A percentile compares a stretch with the other conserved stretches of the same genome.
Conservation (phyloP, 2,113 vertebrate genomes). For the Cheirogaleus medius region DNA sequence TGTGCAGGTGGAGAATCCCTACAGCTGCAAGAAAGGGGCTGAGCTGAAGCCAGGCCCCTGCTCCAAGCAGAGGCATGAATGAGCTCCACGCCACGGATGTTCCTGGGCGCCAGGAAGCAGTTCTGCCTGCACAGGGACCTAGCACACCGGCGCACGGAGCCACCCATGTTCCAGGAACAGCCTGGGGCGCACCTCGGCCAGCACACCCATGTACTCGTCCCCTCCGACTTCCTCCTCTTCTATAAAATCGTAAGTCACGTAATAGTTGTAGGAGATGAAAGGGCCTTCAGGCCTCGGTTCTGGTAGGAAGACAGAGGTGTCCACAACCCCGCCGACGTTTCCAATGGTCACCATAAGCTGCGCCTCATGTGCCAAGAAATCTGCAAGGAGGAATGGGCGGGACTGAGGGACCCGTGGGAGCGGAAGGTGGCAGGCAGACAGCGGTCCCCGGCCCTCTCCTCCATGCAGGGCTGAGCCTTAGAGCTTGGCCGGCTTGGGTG, state of each 20-base stretch:
- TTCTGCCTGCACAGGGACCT: too few relatives aligned
- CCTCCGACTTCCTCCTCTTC: conserved; percentile 18
- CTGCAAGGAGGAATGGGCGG: conserved; percentile 68
- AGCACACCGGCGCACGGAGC: accelerated
- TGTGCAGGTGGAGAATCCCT: accelerated
- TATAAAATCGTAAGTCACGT: conserved; percentile 86
- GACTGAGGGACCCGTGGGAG: accelerated
- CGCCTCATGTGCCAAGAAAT: conserved; percentile 69
- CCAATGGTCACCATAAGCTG: conserved; percentile 85
- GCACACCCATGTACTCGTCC: accelerated
- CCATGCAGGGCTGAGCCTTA: accelerated
- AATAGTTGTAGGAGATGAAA: conserved; percentile 85
- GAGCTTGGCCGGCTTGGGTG: neutral
- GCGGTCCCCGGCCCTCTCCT: neutral
- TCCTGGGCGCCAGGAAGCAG: neutral
- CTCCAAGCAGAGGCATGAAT: neutral
- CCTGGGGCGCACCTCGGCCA: neutral
- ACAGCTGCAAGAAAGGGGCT: neutral
- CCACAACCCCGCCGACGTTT: conserved; percentile 84
- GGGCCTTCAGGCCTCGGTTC: conserved; percentile 77
- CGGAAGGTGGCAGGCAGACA: accelerated
- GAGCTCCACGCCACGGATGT: neutral
- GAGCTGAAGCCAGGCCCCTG: neutral
- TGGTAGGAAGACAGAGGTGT: conserved; percentile 49
- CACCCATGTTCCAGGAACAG: accelerated